phyloP scores from a whole-genome alignment of 2,888 invertebrate species.

The Stenichneumon culpator region DNA sequence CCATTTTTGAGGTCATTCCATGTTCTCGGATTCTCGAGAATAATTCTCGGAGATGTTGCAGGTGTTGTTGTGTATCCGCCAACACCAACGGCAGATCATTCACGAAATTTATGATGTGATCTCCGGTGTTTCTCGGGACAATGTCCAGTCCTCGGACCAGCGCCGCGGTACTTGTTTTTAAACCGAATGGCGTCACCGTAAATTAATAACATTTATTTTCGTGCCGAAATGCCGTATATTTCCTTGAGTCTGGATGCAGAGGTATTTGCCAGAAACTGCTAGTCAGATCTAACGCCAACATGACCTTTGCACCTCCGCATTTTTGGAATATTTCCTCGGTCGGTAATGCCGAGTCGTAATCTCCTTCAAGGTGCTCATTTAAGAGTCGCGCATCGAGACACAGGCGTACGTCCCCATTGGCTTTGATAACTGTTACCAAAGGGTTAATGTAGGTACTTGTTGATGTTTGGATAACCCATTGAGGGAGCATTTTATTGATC shows the following conservation, averaged over 20 bases:
- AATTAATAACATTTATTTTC: neutral
- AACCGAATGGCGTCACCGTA: slow-evolving; percentile 46
- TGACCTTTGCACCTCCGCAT: slow-evolving; percentile 12
- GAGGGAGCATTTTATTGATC: too few species aligned
- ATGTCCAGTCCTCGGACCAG: neutral
- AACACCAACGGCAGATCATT: slow-evolving; percentile 43
- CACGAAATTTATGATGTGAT: slow-evolving; percentile 42
- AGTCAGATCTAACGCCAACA: neutral
- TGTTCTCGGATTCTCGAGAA: slow-evolving; percentile 56
- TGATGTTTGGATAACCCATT: slow-evolving; percentile 74
- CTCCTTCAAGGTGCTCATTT: slow-evolving; percentile 45
- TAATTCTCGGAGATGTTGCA: slow-evolving; percentile 55
- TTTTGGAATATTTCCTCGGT: slow-evolving; percentile 48
- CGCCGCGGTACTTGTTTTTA: slow-evolving; percentile 40
- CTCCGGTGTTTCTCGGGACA: neutral
- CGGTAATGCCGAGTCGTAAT: slow-evolving; percentile 35
- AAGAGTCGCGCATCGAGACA: slow-evolving; percentile 46
- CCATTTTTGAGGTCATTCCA: slow-evolving; percentile 67
- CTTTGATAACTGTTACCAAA: slow-evolving; percentile 44
- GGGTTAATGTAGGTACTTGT: slow-evolving; percentile 75
- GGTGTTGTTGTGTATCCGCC: neutral
- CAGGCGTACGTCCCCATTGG: slow-evolving; percentile 44
- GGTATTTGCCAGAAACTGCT: slow-evolving; percentile 71
- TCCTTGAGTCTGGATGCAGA: slow-evolving; percentile 45
- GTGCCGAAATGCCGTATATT: slow-evolving; percentile 58